phyloP scores from a whole-genome alignment of 53 echinoderm and acorn worm species.

The Patiria pectinifera region DNA sequence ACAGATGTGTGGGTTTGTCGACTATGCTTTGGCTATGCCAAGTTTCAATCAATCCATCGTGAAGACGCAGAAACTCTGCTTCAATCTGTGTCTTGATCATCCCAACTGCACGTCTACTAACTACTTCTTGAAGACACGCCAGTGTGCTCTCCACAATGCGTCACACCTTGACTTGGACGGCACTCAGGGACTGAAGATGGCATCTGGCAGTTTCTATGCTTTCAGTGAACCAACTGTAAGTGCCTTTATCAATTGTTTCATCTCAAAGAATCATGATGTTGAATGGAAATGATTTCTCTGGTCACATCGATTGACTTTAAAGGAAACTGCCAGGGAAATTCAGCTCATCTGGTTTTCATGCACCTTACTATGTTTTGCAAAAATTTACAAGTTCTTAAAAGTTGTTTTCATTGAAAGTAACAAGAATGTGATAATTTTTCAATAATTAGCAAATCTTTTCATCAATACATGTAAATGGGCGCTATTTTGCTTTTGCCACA shows the following conservation, averaged over 20 bases:
- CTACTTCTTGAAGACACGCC: background rate
- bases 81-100: constrained; percentile 5
- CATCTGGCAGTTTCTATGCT: background rate
- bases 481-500: too few relatives aligned
- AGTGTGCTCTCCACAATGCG: background rate
- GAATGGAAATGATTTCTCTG: too few relatives aligned
- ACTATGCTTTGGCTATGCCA: background rate
- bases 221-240: background rate
- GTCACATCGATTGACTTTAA: too few relatives aligned
- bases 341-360: too few relatives aligned
- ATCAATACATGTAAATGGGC: too few relatives aligned
- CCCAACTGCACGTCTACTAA: background rate
- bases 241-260: background rate
- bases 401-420: too few relatives aligned
- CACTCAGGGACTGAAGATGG: background rate
- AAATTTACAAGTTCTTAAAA: too few relatives aligned
- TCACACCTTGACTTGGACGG: background rate
- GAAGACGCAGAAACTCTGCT: constrained; percentile 3
- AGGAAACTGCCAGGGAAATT: too few relatives aligned
- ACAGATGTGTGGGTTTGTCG: background rate
- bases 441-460: too few relatives aligned
- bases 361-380: too few relatives aligned
- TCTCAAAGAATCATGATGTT: background rate
- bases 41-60: background rate
- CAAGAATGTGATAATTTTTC: too few relatives aligned